These are phyloP conservation scores for Drosophila rubida DNA, from an alignment of 2,888 invertebrate genomes.

Conservation along the genomic window DNA sequence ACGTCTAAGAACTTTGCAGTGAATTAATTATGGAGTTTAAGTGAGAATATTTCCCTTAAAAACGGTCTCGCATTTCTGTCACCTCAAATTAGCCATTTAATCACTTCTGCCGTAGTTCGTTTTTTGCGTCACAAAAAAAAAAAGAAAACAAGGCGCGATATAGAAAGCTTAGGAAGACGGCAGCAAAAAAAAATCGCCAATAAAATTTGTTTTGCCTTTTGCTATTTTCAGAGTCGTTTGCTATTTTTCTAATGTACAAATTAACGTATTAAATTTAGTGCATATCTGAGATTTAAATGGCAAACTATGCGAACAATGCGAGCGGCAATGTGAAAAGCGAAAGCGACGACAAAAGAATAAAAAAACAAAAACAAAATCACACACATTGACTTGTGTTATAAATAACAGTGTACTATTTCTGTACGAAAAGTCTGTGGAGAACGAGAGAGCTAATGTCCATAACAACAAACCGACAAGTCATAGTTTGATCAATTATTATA, in stretches of 20 bases:
- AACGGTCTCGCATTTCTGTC: background rate
- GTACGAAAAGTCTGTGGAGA: background rate
- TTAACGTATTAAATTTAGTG: slow-evolving; percentile 72
- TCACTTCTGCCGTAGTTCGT: background rate
- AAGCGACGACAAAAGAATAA: slow-evolving; percentile 23
- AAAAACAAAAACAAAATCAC: background rate
- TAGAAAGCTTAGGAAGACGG: slow-evolving; percentile 22
- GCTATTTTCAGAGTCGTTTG: slow-evolving; percentile 64
- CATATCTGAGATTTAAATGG: slow-evolving; percentile 66
- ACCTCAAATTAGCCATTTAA: background rate
- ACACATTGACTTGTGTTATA: slow-evolving; percentile 22
- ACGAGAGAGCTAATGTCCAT: slow-evolving; percentile 25
- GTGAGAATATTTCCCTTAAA: background rate
- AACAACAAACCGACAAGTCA: slow-evolving; percentile 25
- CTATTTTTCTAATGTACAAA: slow-evolving; percentile 55
- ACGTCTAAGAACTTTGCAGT: slow-evolving; percentile 15
- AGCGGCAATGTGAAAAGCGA: slow-evolving; percentile 54
- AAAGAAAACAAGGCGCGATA: slow-evolving; percentile 17
- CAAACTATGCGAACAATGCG: slow-evolving; percentile 72
- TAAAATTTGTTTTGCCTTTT: slow-evolving; percentile 31
- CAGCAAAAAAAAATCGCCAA: slow-evolving; percentile 9
- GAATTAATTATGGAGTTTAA: background rate
- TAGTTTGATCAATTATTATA: slow-evolving; percentile 67
- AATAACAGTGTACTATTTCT: slow-evolving; percentile 17
- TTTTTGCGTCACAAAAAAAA: slow-evolving; percentile 16